Base-by-base conservation (phyloP, 2,888 invertebrate species). In the Cyrtodaria siliqua region DNA sequence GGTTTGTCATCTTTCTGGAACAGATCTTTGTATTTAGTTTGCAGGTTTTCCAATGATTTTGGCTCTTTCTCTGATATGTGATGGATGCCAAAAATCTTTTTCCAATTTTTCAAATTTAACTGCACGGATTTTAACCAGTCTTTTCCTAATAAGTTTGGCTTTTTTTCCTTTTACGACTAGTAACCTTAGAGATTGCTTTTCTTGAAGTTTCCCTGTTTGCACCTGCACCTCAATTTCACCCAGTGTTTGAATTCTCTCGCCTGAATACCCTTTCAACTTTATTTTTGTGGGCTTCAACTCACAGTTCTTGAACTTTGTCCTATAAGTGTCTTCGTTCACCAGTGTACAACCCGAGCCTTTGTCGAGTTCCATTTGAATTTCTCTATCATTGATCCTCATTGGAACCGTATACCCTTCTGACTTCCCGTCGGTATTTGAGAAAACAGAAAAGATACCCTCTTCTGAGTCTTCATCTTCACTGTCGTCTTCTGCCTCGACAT, bases 1-100 rank as follows among this genome's bases (percentile, higher is more conserved):
- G 40, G 49, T 49, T 67, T 63, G 6, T 12, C 18, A 16, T 71
- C 40, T 20, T 78, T 70, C 20, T 27, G 27, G n/a, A 33, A 23
- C 12, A 70, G 33, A 27, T 55, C 50, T 8, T 27, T 55, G 27
- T 26, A 20, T 38, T 62, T n/a, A 14, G 53, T 26, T 50, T 60
- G 33, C 14, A 49, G 40, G 2, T 50, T n/a, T 9, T 69, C 29
- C 14, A 60, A 61, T 20, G 50, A 40, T 33, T 40, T 38, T 55
- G 8, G 29, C 23, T 27, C 3, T 14, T 9, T 33, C 20, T 6
- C 50, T 67, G 2, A 29, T n/a, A n/a, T n/a, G n/a, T n/a, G n/a
- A n/a, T n/a, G n/a, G n/a, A 56, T 8, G 6, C 2, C 47, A n/a
- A 14, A 23, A 20, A 40, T 47, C 26, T 1, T 27, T 50, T n/a